Evolutionary conservation across 2,797 vertebrate genomes (phyloP).

Genomic region (Sebastes umbrosus): DNA sequence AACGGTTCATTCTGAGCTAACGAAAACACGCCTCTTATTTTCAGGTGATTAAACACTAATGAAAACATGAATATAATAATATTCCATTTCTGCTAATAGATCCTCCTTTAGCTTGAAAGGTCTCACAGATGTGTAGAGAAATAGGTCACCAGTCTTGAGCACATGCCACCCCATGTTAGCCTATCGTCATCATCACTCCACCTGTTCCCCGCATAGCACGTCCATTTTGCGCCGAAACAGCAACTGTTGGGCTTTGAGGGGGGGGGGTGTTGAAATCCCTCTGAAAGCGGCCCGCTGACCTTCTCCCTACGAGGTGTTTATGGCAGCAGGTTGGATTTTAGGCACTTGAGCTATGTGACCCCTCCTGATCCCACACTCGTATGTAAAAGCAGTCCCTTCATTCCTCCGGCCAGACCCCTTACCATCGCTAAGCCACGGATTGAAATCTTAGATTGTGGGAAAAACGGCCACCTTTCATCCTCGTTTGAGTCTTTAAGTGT

Average conservation of each 20-base stretch:
- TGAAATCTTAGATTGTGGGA: constrained; percentile 63
- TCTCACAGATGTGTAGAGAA: not conserved
- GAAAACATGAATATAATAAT: not conserved
- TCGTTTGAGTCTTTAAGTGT: not conserved
- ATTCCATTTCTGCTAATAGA: not conserved
- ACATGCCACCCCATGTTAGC: not conserved
- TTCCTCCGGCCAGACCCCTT: not conserved
- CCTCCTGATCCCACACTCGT: not conserved
- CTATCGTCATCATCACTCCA: constrained; percentile 17
- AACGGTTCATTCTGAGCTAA: not conserved
- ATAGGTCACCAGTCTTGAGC: not conserved
- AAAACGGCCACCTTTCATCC: constrained; percentile 29
- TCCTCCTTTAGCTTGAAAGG: not conserved
- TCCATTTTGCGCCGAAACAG: constrained; percentile 38
- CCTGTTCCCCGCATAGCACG: constrained; percentile 44
- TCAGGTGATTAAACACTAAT: not conserved
- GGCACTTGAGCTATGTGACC: constrained; percentile 47
- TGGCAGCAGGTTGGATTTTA: constrained; percentile 53
- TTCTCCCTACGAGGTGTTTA: constrained; percentile 61
- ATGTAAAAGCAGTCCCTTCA: constrained; percentile 26
- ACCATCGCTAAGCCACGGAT: constrained; percentile 23
- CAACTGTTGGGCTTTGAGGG: constrained; percentile 45
- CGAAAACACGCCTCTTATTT: not conserved
- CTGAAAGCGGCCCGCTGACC: constrained; percentile 16
- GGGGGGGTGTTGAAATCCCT: constrained; percentile 9